These are phyloP conservation scores for Drosophila demipolita DNA, from an alignment of 2,888 invertebrate species.

Conservation along the genomic window DNA sequence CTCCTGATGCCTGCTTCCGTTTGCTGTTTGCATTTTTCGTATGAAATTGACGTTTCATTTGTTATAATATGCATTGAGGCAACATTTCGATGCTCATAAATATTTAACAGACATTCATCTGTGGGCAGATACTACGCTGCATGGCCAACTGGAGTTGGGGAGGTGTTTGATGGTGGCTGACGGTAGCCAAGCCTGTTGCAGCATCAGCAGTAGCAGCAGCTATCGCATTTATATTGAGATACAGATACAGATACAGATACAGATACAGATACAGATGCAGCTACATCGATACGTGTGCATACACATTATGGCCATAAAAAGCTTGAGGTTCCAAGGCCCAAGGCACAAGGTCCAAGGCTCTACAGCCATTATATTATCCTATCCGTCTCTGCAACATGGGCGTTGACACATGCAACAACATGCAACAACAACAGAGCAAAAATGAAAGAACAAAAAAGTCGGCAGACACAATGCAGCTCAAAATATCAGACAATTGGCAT, in stretches of 20 bases:
- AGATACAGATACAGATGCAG: constrained; percentile 11
- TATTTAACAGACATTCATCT: constrained; percentile 77
- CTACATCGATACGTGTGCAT: constrained; percentile 34
- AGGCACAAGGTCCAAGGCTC: background rate
- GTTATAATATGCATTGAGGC: constrained; percentile 78
- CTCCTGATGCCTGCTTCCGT: background rate
- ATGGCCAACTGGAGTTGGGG: constrained; percentile 11
- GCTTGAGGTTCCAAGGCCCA: constrained; percentile 30
- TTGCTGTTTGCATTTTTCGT: constrained; percentile 63
- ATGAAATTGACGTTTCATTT: constrained; percentile 80
- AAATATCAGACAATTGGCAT: constrained; percentile 37
- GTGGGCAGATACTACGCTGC: constrained; percentile 62
- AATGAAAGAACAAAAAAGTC: background rate
- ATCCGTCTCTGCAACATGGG: constrained; percentile 13
- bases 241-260: constrained; percentile 23
- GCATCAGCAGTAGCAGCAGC: constrained; percentile 25
- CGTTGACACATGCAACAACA: constrained; percentile 51
- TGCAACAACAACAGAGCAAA: constrained; percentile 20
- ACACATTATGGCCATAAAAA: constrained; percentile 57
- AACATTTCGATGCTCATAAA: constrained; percentile 79
- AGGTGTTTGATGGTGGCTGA: background rate
- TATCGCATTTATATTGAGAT: constrained; percentile 37
- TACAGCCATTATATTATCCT: background rate
- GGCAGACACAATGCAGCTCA: constrained; percentile 27
- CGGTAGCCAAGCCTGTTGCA: constrained; percentile 36